phyloP scores from a whole-genome alignment of 2,888 invertebrate genomes.

The Napeogenes sylphis region DNA sequence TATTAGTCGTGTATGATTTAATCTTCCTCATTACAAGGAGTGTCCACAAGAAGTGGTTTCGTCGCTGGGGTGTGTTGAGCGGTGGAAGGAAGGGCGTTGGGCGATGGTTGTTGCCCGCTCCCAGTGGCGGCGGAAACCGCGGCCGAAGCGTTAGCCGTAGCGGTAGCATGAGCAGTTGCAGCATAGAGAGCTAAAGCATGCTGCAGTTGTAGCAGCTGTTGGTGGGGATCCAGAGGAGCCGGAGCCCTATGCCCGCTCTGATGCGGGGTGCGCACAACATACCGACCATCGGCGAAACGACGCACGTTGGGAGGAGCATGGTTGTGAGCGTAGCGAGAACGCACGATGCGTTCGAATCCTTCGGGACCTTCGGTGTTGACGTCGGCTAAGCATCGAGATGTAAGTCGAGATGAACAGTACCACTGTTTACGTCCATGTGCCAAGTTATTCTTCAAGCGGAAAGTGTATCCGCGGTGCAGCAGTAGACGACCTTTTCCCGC shows the following conservation, averaged over 20 bases:
- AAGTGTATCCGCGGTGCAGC: conserved; percentile 70
- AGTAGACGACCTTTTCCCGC: conserved; percentile 70
- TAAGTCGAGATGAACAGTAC: conserved; percentile 72
- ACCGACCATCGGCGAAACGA: conserved; percentile 71
- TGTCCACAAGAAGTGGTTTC: conserved; percentile 69
- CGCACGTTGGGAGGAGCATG: conserved; percentile 73
- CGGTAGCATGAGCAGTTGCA: conserved; percentile 67
- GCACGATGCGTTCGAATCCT: conserved; percentile 72
- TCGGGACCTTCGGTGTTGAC: conserved; percentile 74
- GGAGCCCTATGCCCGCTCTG: conserved; percentile 72
- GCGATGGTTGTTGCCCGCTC: conserved; percentile 50
- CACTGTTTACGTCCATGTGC: conserved; percentile 74
- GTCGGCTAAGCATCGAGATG: conserved; percentile 70
- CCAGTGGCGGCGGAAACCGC: conserved; percentile 42
- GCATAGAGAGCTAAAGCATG: conserved; percentile 71
- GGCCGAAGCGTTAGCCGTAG: conserved; percentile 57
- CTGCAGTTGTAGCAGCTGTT: conserved; percentile 70
- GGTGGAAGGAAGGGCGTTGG: conserved; percentile 48
- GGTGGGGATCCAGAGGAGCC: conserved; percentile 69
- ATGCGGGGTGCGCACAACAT: conserved; percentile 72
- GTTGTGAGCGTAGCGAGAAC: conserved; percentile 70
- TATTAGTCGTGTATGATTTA: conserved; percentile 36
- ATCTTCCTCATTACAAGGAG: conserved; percentile 69
- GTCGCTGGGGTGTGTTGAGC: conserved; percentile 54
- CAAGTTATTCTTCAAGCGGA: conserved; percentile 71